phyloP scores from a whole-genome alignment of 1,140 invertebrate genomes.

The Dufourea novaeangliae region DNA sequence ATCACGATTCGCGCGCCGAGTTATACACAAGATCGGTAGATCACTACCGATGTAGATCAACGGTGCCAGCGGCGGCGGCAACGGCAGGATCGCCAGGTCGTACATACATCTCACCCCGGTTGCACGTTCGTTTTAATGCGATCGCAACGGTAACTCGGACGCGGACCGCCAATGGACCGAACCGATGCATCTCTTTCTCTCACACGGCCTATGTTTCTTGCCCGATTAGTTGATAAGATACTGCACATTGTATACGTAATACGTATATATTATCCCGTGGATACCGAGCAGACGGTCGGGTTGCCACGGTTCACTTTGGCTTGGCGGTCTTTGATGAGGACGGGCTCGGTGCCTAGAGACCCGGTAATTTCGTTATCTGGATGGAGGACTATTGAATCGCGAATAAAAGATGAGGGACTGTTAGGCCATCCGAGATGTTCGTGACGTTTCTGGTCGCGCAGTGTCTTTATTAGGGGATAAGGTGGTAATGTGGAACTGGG shows the following conservation, averaged over 20 bases:
- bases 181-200: slow-evolving; percentile 9
- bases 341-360: too few relatives aligned
- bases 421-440: too few relatives aligned
- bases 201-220: slow-evolving; percentile 7
- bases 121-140: slow-evolving; percentile 61
- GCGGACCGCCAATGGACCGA: slow-evolving; percentile 28
- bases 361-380: too few relatives aligned
- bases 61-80: slow-evolving; percentile 62
- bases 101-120: slow-evolving; percentile 62
- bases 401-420: too few relatives aligned
- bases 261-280: slow-evolving; percentile 53
- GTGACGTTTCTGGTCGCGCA: too few relatives aligned
- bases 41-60: slow-evolving; percentile 77
- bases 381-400: too few relatives aligned
- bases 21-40: slow-evolving; percentile 75
- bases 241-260: slow-evolving; percentile 55
- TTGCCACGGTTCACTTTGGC: slow-evolving; percentile 38
- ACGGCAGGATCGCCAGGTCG: slow-evolving; percentile 60
- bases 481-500: too few relatives aligned
- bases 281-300: slow-evolving; percentile 22
- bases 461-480: too few relatives aligned
- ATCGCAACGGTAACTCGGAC: slow-evolving; percentile 56
- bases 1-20: slow-evolving; percentile 72
- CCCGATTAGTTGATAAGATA: slow-evolving; percentile 63
- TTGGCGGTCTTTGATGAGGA: slow-evolving; percentile 18